These are phyloP conservation scores for Engystomops pustulosus DNA, from an alignment of 2,113 vertebrate species.

Conservation along the genomic window DNA sequence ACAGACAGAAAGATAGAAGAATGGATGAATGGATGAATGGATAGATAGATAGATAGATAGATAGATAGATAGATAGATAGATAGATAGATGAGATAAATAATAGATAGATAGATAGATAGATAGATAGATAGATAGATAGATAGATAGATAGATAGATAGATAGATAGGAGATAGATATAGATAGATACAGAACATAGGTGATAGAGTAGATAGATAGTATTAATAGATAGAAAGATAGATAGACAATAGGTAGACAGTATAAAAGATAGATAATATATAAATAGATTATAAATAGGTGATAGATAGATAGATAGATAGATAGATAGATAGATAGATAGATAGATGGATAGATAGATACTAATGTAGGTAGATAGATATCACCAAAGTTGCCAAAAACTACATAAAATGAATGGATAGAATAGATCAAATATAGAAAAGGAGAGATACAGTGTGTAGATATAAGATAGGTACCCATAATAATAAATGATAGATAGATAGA, in stretches of 20 bases:
- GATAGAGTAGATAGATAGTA: background rate
- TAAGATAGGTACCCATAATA: too few species aligned
- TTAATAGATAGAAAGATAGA: too few species aligned
- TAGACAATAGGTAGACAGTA: too few species aligned
- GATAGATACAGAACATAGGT: background rate
- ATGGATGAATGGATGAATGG: too few species aligned
- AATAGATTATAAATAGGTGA: background rate
- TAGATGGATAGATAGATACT: background rate
- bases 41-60: background rate
- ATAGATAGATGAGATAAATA: background rate
- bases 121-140: background rate
- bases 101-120: background rate
- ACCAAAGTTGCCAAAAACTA: background rate
- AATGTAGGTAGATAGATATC: too few species aligned
- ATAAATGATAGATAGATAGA: background rate
- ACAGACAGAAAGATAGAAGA: background rate
- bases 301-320: slow-evolving; percentile 4
- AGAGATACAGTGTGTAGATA: background rate
- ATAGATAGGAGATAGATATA: too few species aligned
- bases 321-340: background rate
- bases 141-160: background rate
- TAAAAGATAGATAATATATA: too few species aligned
- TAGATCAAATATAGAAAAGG: background rate
- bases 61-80: slow-evolving; percentile 12
- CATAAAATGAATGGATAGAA: background rate